Conservation (phyloP, 2,797 vertebrate species). For the Schizopygopsis pylzovi region DNA sequence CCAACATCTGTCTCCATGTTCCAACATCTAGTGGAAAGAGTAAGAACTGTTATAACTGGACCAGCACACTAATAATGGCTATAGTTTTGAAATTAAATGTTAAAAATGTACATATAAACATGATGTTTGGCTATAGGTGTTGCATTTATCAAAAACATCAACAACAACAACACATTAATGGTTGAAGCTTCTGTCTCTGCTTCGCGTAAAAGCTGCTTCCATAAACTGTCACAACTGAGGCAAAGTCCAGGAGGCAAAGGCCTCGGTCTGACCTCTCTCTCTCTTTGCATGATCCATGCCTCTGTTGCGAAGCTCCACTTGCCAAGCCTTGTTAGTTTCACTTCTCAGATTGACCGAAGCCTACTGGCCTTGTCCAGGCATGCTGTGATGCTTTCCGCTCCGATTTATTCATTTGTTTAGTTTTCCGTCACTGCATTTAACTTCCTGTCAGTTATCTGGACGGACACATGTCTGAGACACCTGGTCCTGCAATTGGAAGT, state of each 20-base stretch:
- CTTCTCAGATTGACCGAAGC: constrained; percentile 67
- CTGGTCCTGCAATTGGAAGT: constrained; percentile 41
- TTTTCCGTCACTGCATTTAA: constrained; percentile 57
- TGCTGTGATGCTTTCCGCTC: constrained; percentile 47
- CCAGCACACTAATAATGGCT: neutral
- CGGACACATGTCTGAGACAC: constrained; percentile 19
- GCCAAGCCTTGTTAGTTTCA: constrained; percentile 76
- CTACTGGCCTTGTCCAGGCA: constrained; percentile 63
- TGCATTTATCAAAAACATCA: neutral
- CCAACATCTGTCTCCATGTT: neutral
- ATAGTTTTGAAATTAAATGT: neutral
- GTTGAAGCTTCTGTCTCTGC: constrained; percentile 11
- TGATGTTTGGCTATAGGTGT: neutral
- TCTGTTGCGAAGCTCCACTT: constrained; percentile 61
- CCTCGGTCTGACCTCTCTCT: constrained; percentile 55
- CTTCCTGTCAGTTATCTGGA: constrained; percentile 54
- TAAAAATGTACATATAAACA: neutral
- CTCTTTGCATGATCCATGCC: constrained; percentile 65
- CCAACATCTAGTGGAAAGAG: neutral
- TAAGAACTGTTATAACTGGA: neutral
- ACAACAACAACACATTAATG: neutral
- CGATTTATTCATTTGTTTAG: constrained; percentile 57
- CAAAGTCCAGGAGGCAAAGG: constrained; percentile 39
- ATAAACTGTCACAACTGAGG: constrained; percentile 48
- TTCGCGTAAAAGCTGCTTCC: constrained; percentile 38